Evolutionary conservation across 2,888 invertebrate species (phyloP).

Genomic region (Aelia acuminata): DNA sequence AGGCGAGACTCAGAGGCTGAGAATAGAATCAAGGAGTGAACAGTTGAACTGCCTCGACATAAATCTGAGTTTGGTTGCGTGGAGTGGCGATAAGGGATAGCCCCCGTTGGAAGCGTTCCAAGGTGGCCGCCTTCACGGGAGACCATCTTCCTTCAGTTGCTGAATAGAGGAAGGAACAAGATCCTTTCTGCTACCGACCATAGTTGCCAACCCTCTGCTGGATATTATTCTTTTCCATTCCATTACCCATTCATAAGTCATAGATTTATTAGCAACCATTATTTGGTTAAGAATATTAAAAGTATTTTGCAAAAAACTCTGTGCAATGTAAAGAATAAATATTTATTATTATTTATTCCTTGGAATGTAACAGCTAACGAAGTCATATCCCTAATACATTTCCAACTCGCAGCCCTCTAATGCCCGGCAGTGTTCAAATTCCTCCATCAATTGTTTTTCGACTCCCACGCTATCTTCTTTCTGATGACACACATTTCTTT

Average conservation of each 20-base stretch:
- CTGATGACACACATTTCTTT: no score
- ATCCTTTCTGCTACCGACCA: neutral
- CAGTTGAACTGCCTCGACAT: neutral
- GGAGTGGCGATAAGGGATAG: constrained; percentile 19
- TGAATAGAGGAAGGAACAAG: constrained; percentile 33
- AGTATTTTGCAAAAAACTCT: neutral
- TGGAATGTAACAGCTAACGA: no score
- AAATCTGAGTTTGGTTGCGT: constrained; percentile 13
- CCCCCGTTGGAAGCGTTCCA: neutral
- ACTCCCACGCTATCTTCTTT: no score
- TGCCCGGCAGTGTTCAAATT: no score
- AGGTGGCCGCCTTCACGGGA: neutral
- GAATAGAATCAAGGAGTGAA: neutral
- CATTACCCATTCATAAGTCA: neutral
- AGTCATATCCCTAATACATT: no score
- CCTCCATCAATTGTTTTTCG: no score
- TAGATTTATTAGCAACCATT: neutral
- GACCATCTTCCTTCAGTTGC: neutral
- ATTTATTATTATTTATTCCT: no score
- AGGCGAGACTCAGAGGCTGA: neutral
- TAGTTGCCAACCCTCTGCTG: neutral
- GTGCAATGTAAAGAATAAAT: no score
- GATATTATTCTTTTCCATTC: neutral
- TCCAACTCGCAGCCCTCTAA: no score
- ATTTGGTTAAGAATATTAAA: neutral